Evolutionary conservation across 2,888 invertebrate species (phyloP), one percentile per base, ranked within the genome.

Genomic region (Eilema caniola): DNA sequence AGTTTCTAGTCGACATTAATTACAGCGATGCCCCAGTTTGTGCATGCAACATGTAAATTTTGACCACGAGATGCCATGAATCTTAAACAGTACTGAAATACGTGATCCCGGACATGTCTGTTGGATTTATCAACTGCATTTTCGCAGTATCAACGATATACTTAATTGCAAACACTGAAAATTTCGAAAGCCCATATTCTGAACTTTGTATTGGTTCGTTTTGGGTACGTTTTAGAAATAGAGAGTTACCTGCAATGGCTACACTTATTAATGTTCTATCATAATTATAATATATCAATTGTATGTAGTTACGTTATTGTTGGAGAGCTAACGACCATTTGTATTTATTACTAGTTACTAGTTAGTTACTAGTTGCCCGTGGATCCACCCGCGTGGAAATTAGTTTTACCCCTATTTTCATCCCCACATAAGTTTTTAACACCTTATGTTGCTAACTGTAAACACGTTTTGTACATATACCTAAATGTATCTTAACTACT

Each of bases 1-100:
- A 62, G 70, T 76, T 71, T 73, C 62, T 23, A 31, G 75, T 70
- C 76, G 81, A 75, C 80, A 79, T 85, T 82, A 78, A 83, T 81
- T 76, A 81, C 74, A 71, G 66, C 71, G 78, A 80, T 83, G 80
- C 69, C 80, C 86, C 78, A 83, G 79, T 82, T 85, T 71, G 24
- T 23, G 60, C 83, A 82, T 81, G 83, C 81, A 80, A 82, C 75
- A 82, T 82, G 82, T 77, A 77, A 82, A 83, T 82, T 75, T 78
- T 73, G 76, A 76, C 81, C 81, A 83, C 70, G 69, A 77, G 74
- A 77, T 75, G 84, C 73, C 78, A 85, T 85, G 82, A 83, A 85
- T 85, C 75, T 81, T 76, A 84, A 85, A 70, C 76, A 81, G 72
- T 59, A n/a, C 59, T 71, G 77, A 73, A 69, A 66, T 75, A 79